Base-by-base conservation (phyloP, 2,888 invertebrate species). In the Ptychoptera contaminata region DNA sequence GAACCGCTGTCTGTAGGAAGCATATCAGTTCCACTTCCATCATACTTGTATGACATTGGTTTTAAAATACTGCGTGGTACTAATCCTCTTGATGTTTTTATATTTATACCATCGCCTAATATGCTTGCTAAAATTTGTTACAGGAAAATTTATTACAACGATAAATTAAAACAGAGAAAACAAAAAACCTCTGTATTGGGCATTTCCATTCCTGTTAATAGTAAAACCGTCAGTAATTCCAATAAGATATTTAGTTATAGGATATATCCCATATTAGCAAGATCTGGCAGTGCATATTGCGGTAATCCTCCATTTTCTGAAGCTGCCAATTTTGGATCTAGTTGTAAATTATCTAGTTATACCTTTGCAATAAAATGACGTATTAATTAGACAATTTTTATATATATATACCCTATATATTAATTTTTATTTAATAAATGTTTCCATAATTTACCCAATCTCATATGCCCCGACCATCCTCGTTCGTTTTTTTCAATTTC, bases 401-500 rank as follows among this genome's bases (percentile, higher is more conserved):
- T 15, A 8, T 5, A 8, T 30, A 12, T 38, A 11, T 3, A 38
- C 11, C 11, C 4, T 16, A 7, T 4, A 7, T 7, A 12, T 3
- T 4, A 14, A 40, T 8, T 40, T 16, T 11, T 10, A 40, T 16
- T 23, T 23, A 7, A 23, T 5, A 23, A n/a, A n/a, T n/a, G n/a
- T n/a, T n/a, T n/a, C n/a, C n/a, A 3, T 23, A 23, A 23, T 15
- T 35, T 37, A 47, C 42, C 73, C 46, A 73, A 54, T 38, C 73
- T 65, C 73, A 88, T 76, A 60, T 87, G 82, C 3, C 87, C 87
- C 55, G 82, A 84, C 87, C 88, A 88, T 41, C 94, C 94, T 30
- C 84, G 74, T 64, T 94, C 93, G 48, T 86, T 91, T 62, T 86
- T 83, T 59, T 92, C 91, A 44, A 96, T 93, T 69, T 96, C 93